Evolutionary conservation across 2,888 invertebrate genomes (phyloP), one percentile per base, ranked within the genome.

Genomic region (Lasius fuliginosus): DNA sequence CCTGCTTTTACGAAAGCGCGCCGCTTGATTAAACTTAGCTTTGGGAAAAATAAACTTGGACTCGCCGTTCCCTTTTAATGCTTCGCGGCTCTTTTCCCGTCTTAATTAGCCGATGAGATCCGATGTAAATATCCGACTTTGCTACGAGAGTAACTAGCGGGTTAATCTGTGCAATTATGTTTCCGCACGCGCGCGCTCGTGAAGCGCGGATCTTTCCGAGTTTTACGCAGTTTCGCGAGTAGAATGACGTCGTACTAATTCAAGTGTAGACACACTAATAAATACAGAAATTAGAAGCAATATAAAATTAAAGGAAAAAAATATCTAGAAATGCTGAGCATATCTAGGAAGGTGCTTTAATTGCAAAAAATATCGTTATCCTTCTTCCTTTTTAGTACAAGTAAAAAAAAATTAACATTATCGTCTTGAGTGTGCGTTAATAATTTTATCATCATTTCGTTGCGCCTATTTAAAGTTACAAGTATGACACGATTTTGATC

Each of bases 101-200:
- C 60, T 79, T 79, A 79, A 73, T 79, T 79, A 79, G 73, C 40
- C 42, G 36, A 73, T 79, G 36, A 79, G 73, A 27, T 71, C 30
- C 68, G 15, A 69, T 53, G 77, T 71, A 60, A 79, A 79, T 73
- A 73, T 60, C 58, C 79, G 15, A 33, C 15, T 8, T 5, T 73
- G 46, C 36, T 79, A 58, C 6, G 30, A 30, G 46, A 73, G 36
- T 46, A 81, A 73, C 33, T 18, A n/a, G n/a, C 53, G 27, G 23
- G 9, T 18, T 79, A 73, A 62, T 81, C 46, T 46, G 42, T 42
- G 46, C 23, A 60, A 73, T 81, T 73, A 73, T 60, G 1, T 46
- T 60, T 71, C 56, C 56, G n/a, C n/a, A n/a, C n/a, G n/a, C n/a
- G n/a, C n/a, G n/a, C 12, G n/a, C 1, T 56, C n/a, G 40, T 12